Evolutionary conservation across 1,140 invertebrate species (phyloP), one percentile per base, ranked within the genome.

Genomic region (Drosophila murphyi): DNA sequence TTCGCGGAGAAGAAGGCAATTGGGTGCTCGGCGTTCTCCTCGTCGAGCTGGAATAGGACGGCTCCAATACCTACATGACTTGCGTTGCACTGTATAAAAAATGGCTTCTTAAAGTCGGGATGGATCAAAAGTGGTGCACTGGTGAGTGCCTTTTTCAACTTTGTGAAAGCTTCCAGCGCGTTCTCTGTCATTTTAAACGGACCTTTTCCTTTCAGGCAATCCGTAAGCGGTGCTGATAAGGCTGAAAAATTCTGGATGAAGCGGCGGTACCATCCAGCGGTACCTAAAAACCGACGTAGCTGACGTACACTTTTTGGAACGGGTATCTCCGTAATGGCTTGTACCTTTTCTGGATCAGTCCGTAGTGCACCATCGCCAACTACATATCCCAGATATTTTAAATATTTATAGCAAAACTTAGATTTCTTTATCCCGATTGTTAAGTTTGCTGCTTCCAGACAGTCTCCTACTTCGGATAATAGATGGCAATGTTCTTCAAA

Each of bases 211-310:
- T 71, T 86, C 4, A 87, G 55, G 3, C 92, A 62, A 5, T 75
- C 64, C 5, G 79, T 90, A 7, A 39, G 2, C 37, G 37, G 7
- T 3, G 56, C 70, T 5, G 12, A 12, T 12, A 1, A 90, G 55
- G 5, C 56, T 55, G 93, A 63, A 72, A 91, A 93, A 62, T 91
- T 72, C n/a, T 61, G 50, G 7, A 92, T 82, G 64, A 93, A 93
- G 7, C 82, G 52, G 1, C 75, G 47, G 55, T 92, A 93, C 87
- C 91, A 91, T 4, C 60, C 80, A 0, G 69, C 72, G 35, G 91
- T 79, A 8, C 91, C 88, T 3, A 92, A 35, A 41, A 78, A 74
- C 5, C 71, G 43, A 4, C 75, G 47, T 8, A 74, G n/a, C 43
- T 78, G 54, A 20, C 20, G 20, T 20, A 20, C 20, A 20, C 6